A percentile compares a stretch with the other conserved stretches of the same genome.
Evolutionary conservation across 2,113 vertebrate species (phyloP).

Genomic region (Nymphicus hollandicus): DNA sequence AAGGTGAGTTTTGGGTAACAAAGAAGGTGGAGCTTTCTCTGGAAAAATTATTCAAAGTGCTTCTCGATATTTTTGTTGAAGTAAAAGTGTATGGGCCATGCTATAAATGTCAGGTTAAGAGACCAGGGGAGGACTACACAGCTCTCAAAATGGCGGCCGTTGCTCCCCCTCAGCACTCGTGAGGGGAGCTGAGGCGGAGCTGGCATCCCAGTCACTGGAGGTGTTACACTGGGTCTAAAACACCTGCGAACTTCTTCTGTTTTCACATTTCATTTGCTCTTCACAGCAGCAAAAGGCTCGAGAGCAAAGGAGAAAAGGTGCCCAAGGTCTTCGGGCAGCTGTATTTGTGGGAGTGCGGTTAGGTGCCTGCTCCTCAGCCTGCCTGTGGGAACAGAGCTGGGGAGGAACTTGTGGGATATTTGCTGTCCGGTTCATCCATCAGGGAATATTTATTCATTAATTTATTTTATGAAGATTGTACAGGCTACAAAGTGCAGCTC

Average conservation of each 20-base stretch:
- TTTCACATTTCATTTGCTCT: not conserved
- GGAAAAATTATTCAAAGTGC: not conserved
- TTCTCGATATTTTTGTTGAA: not conserved
- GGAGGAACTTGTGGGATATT: slow-evolving; percentile 25
- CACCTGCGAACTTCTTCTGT: not conserved
- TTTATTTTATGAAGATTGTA: slow-evolving; percentile 68
- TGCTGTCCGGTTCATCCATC: slow-evolving; percentile 33
- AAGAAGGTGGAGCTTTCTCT: not conserved
- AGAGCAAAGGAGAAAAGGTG: not conserved
- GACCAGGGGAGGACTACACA: not conserved
- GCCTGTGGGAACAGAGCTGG: not conserved
- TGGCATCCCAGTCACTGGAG: not conserved
- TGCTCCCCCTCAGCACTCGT: not conserved
- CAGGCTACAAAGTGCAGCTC: slow-evolving; percentile 37
- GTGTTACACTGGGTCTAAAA: not conserved
- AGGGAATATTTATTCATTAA: slow-evolving; percentile 69
- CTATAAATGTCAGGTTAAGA: not conserved
- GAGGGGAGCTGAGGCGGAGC: not conserved
- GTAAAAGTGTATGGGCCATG: not conserved
- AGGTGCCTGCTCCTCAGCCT: not conserved
- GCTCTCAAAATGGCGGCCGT: not conserved
- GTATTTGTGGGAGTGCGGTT: slow-evolving; percentile 1
- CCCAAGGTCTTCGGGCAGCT: not conserved
- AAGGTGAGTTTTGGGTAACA: not conserved
- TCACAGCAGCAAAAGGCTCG: not conserved